These are phyloP conservation scores for Rhinogobio ventralis DNA, from an alignment of 2,797 vertebrate genomes.

Conservation along the genomic window DNA sequence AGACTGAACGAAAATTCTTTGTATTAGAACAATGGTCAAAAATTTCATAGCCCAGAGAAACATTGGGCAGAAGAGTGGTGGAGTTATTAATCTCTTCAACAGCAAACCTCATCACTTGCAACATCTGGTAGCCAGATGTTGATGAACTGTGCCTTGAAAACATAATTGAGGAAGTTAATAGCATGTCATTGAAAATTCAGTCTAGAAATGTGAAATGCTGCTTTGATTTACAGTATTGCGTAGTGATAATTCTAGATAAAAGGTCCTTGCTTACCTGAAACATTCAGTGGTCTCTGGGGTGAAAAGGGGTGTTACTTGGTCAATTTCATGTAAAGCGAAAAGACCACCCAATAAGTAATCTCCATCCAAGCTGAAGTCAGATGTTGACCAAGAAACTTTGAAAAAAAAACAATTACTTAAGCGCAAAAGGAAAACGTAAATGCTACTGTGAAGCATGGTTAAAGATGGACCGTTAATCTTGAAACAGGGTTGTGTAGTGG, in stretches of 20 bases:
- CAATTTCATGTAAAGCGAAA: constrained; percentile 70
- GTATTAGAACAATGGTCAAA: constrained; percentile 80
- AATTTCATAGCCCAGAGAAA: constrained; percentile 82
- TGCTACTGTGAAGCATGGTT: constrained; percentile 1
- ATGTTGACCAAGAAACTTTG: constrained; percentile 31
- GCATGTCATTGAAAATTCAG: background rate
- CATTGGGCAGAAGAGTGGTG: constrained; percentile 75
- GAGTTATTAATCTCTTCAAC: constrained; percentile 84
- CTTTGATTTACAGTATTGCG: background rate
- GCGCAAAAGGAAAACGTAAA: background rate
- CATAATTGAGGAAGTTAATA: background rate
- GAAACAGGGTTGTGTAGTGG: background rate
- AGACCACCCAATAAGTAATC: constrained; percentile 76
- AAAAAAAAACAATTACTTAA: background rate
- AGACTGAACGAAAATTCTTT: constrained; percentile 65
- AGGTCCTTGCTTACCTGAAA: constrained; percentile 67
- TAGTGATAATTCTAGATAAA: background rate
- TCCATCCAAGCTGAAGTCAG: constrained; percentile 71
- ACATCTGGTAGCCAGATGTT: constrained; percentile 72
- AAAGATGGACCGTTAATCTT: background rate
- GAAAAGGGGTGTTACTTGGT: background rate
- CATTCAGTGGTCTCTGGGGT: constrained; percentile 69
- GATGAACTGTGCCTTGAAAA: constrained; percentile 63
- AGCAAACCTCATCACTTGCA: constrained; percentile 84
- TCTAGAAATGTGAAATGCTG: background rate